Base-by-base conservation (phyloP, 2,888 invertebrate species). In the Saturnia pavonia region DNA sequence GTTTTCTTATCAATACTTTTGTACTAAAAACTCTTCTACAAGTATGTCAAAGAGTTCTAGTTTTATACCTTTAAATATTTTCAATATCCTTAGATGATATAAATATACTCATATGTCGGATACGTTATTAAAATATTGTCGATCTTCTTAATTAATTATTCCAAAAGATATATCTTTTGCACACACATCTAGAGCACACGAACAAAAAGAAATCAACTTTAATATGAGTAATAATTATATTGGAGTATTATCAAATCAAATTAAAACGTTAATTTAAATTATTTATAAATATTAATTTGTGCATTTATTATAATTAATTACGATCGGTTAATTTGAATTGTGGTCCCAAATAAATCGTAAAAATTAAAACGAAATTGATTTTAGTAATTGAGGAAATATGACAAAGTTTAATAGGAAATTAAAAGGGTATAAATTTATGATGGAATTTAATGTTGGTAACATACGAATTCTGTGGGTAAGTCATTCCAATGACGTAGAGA, bases 221-320 rank as follows among this genome's bases (percentile, higher is more conserved):
- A 22, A 22, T 57, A 8, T 25, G 25, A 57, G 22, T 51, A 4
- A 57, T 57, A n/a, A n/a, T n/a, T 57, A 57, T 12, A 27, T 63
- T 63, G 19, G 1, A 63, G 11, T 40, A 16, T 63, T 63, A 63
- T 63, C 34, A 40, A 63, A 63, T 63, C 63, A 16, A 63, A 34
- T 63, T 63, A 40, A 63, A 63, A 34, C 19, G 63, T 19, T 34
- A 63, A 63, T 63, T n/a, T n/a, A 34, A 63, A 63, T 63, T 63
- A 63, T n/a, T 6, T 34, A 34, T 34, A 34, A 63, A 63, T 63
- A 63, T 63, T 34, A 34, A 63, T 63, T 63, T 16, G 40, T 40
- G 63, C 63, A 63, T 34, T 34, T 63, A 57, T 57, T 22, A 34
- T 63, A 63, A 63, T 63, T 63, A 40, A 63, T 63, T 63, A 40